Percentiles rank a stretch among this genome's conserved stretches.
Evolutionary conservation across 1,140 invertebrate genomes (phyloP).

Genomic region (Scylla paramamosain): DNA sequence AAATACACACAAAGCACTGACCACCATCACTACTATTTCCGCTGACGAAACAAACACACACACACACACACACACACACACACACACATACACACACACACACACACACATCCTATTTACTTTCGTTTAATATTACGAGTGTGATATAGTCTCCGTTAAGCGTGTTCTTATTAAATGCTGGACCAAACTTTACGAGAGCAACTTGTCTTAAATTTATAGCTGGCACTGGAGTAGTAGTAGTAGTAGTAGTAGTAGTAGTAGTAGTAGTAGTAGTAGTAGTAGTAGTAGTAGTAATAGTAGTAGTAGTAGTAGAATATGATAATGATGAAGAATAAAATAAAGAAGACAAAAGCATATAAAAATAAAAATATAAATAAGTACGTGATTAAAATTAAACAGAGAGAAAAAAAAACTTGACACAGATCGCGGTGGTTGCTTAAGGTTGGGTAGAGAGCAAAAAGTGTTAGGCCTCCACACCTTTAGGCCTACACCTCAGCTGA

Average conservation of each 20-base stretch:
- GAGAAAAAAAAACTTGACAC: not conserved
- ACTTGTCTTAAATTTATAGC: no score
- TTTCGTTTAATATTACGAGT: no score
- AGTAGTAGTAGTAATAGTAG: not conserved
- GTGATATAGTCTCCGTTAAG: no score
- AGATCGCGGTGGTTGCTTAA: not conserved
- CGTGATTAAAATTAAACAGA: not conserved
- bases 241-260: not conserved
- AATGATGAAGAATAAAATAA: not conserved
- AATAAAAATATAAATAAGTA: not conserved
- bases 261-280: not conserved
- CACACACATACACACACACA: constrained; percentile 45
- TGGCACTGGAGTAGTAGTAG: no score
- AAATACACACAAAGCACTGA: no score
- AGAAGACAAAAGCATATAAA: not conserved
- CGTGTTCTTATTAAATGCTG: no score
- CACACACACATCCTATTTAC: not conserved
- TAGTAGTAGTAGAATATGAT: not conserved
- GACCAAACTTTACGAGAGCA: no score
- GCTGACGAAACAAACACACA: not conserved
- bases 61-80: constrained; percentile 37
- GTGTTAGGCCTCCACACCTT: no score
- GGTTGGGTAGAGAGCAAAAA: no score
- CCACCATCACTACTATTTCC: not conserved
- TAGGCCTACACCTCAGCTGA: no score